Percentiles rank a stretch among this genome's conserved stretches.
Conservation (phyloP, 2,797 vertebrate species). For the Taenioides sp. region DNA sequence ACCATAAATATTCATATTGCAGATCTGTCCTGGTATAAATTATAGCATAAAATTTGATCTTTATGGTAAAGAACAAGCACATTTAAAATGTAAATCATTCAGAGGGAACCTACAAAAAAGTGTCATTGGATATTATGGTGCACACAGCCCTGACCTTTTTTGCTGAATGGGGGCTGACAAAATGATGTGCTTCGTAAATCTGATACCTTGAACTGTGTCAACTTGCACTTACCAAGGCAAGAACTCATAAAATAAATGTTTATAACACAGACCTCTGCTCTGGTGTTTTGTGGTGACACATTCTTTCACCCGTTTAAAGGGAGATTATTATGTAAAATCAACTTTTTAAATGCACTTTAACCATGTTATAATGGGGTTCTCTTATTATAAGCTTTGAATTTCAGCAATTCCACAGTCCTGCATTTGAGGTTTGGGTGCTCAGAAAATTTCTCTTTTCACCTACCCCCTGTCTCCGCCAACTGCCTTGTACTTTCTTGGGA, state of each 20-base stretch:
- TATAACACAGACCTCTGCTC: background rate
- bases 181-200: background rate
- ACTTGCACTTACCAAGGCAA: background rate
- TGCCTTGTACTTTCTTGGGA: no score
- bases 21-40: background rate
- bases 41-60: background rate
- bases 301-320: background rate
- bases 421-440: no score
- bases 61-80: background rate
- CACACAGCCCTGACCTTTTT: conserved; percentile 2
- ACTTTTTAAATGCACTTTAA: background rate
- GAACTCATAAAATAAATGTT: background rate
- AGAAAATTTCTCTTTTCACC: background rate
- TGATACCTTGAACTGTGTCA: background rate
- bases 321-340: background rate
- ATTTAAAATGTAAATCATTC: background rate
- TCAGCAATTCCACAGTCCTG: no score
- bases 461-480: no score
- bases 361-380: no score
- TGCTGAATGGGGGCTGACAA: background rate
- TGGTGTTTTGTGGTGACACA: background rate
- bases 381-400: no score
- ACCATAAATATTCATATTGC: background rate
- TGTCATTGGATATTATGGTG: no score
- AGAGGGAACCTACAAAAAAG: no score